A percentile compares a stretch with the other conserved stretches of the same genome.
phyloP scores from a whole-genome alignment of 2,888 invertebrate species.

The Choreutis nemorana region DNA sequence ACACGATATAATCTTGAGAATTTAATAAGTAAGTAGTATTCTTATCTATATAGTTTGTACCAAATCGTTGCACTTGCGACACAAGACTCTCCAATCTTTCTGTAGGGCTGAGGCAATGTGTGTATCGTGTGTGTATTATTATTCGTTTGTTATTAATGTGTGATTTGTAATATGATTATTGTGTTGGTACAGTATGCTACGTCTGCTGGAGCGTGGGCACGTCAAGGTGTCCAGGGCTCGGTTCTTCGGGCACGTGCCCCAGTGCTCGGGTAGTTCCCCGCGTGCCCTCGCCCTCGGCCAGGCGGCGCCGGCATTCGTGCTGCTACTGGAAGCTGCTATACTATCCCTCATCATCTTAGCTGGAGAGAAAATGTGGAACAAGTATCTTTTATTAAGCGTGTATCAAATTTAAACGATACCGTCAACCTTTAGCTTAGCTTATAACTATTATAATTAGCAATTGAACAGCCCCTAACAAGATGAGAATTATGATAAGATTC shows the following conservation, averaged over 20 bases:
- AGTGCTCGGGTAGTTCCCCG: slow-evolving; percentile 39
- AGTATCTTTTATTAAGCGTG: too few relatives aligned
- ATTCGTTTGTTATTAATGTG: too few relatives aligned
- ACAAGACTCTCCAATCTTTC: too few relatives aligned
- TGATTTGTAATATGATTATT: too few relatives aligned
- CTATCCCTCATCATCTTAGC: slow-evolving; percentile 24
- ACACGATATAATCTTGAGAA: too few relatives aligned
- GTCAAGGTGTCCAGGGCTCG: slow-evolving; percentile 24
- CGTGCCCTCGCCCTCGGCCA: slow-evolving; percentile 48
- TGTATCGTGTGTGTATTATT: too few relatives aligned
- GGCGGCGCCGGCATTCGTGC: slow-evolving; percentile 44
- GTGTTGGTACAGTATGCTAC: slow-evolving; percentile 39
- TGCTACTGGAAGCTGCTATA: slow-evolving; percentile 23
- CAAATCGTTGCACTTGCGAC: too few relatives aligned
- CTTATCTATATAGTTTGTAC: too few relatives aligned
- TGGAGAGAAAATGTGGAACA: slow-evolving; percentile 26
- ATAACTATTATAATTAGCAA: neutral
- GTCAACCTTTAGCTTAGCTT: neutral
- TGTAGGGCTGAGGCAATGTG: too few relatives aligned
- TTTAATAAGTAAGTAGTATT: too few relatives aligned
- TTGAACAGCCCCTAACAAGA: too few relatives aligned
- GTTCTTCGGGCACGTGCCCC: slow-evolving; percentile 26
- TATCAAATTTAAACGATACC: neutral
- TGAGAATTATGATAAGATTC: too few relatives aligned
- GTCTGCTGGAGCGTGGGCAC: slow-evolving; percentile 44